These are phyloP conservation scores for Prunella strophiata DNA, from an alignment of 2,797 vertebrate genomes.

Conservation along the genomic window DNA sequence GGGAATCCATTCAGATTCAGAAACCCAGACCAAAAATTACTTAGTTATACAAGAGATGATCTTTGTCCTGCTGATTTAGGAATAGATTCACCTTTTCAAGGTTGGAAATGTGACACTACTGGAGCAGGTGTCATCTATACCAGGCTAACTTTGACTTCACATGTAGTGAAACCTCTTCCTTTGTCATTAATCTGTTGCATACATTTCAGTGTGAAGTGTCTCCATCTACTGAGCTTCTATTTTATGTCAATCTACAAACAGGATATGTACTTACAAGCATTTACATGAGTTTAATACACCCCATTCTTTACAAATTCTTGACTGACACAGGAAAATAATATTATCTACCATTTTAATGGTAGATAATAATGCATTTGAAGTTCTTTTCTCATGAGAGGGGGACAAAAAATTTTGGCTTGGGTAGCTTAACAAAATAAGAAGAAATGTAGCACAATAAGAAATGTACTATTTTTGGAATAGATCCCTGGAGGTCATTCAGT, in stretches of 20 bases:
- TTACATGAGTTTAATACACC: neutral
- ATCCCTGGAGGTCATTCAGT: neutral
- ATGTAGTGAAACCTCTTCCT: neutral
- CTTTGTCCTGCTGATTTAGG: neutral
- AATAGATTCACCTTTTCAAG: neutral
- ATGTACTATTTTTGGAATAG: neutral
- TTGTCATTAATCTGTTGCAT: neutral
- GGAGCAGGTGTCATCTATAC: neutral
- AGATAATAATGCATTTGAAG: neutral
- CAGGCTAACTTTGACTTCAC: neutral
- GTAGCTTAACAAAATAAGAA: neutral
- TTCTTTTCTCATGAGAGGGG: neutral
- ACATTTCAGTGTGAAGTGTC: neutral
- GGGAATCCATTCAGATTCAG: neutral
- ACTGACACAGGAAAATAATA: neutral
- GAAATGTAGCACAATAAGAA: neutral
- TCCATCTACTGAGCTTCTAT: conserved; percentile 17
- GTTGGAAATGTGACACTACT: neutral
- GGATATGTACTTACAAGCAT: neutral
- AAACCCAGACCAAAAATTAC: neutral
- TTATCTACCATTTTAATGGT: neutral
- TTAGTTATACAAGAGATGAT: neutral
- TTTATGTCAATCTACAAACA: neutral
- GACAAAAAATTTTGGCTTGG: neutral
- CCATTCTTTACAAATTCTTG: neutral